A percentile compares a stretch with the other conserved stretches of the same genome.
Conservation (phyloP, 2,888 invertebrate species). For the Molorchus minor region DNA sequence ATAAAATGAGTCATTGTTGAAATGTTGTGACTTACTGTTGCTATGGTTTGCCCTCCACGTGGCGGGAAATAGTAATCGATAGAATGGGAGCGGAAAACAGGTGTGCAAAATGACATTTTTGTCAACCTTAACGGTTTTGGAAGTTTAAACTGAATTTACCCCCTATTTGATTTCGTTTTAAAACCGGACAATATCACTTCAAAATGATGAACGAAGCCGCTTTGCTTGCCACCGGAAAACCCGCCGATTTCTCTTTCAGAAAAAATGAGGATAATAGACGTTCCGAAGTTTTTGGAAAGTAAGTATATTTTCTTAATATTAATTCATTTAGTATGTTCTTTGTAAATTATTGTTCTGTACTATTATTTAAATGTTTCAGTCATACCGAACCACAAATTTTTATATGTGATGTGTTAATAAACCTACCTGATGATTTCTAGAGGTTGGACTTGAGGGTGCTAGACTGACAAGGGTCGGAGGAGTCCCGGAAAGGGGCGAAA, state of each 20-base stretch:
- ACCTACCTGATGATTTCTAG: slow-evolving; percentile 46
- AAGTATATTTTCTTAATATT: slow-evolving; percentile 23
- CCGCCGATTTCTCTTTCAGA: slow-evolving; percentile 61
- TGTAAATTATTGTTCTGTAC: too few species aligned
- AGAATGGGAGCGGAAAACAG: neutral
- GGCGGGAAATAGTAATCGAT: too few species aligned
- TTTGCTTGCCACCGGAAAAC: slow-evolving; percentile 50
- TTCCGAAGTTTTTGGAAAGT: slow-evolving; percentile 48
- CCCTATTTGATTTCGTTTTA: neutral
- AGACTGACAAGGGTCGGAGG: slow-evolving; percentile 60
- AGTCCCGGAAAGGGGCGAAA: slow-evolving; percentile 57
- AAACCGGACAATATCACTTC: neutral
- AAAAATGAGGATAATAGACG: slow-evolving; percentile 53
- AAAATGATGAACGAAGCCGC: slow-evolving; percentile 4
- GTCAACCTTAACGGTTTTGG: neutral
- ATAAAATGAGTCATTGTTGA: too few species aligned
- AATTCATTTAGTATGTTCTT: too few species aligned
- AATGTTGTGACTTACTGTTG: too few species aligned
- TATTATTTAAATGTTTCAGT: too few species aligned
- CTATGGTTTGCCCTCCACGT: neutral
- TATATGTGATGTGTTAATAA: too few species aligned
- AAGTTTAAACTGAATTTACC: slow-evolving; percentile 2
- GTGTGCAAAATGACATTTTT: neutral
- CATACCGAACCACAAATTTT: too few species aligned
- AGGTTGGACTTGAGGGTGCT: slow-evolving; percentile 56